Conservation (phyloP, 2,888 invertebrate species). For the Caenorhabditis doughertyi region DNA sequence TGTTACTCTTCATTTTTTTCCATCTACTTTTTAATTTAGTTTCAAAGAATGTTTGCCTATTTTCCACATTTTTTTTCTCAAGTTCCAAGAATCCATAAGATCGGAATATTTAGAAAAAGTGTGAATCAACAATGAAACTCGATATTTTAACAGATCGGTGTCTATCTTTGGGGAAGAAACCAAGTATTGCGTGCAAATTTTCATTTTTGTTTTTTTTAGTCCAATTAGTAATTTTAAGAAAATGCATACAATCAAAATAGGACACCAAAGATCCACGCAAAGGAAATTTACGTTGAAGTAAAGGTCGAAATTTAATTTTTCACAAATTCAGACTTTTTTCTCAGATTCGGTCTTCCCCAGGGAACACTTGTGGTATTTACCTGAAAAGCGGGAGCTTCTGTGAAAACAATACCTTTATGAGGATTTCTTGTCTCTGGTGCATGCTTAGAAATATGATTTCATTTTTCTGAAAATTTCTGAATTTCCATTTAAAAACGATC, state of each 20-base stretch:
- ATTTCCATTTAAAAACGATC: no score
- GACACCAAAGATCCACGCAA: conserved; percentile 13
- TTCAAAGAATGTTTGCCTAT: conserved; percentile 12
- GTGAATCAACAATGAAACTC: conserved; percentile 30
- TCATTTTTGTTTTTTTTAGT: conserved; percentile 3
- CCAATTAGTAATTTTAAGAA: conserved; percentile 16
- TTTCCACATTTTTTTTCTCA: not conserved
- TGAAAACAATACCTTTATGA: no score
- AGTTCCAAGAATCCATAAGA: conserved; percentile 1
- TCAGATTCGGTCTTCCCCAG: no score
- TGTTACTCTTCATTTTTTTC: conserved; percentile 14
- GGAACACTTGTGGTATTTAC: no score
- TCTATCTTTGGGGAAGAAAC: conserved; percentile 14
- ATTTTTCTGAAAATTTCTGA: no score
- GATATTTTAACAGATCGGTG: conserved; percentile 9
- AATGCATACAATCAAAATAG: not conserved
- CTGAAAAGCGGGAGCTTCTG: no score
- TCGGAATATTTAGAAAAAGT: not conserved
- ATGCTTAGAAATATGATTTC: no score
- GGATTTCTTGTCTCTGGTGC: no score
- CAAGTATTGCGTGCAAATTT: conserved; percentile 28
- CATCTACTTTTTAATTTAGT: not conserved
- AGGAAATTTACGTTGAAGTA: not conserved
- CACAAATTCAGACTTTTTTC: no score
- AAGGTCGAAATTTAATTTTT: no score